A percentile compares a stretch with the other conserved stretches of the same genome.
Conservation (phyloP, 2,797 vertebrate species). For the Esox lucius region DNA sequence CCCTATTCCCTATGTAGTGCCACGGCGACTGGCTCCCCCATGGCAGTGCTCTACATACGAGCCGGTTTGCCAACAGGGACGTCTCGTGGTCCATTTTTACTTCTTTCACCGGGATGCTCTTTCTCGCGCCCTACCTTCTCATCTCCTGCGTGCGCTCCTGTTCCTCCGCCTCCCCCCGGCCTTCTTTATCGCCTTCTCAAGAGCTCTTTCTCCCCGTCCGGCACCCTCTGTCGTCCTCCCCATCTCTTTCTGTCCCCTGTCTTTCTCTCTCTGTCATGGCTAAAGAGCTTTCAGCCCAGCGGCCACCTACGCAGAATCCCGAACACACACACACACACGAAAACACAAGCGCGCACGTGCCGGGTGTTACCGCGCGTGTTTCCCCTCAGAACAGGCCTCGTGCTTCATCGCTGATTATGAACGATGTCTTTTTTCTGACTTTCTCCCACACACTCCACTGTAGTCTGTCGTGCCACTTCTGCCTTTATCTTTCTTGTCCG, state of each 20-base stretch:
- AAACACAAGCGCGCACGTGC: too few relatives aligned
- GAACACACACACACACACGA: constrained; percentile 64
- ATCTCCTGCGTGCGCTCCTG: constrained; percentile 53
- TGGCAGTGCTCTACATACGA: not conserved
- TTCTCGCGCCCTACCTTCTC: not conserved
- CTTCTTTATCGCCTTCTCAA: constrained; percentile 67
- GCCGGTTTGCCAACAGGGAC: not conserved
- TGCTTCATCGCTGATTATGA: not conserved
- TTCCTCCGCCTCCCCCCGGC: constrained; percentile 44
- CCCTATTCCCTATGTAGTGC: not conserved
- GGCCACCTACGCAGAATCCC: not conserved
- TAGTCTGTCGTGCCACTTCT: not conserved
- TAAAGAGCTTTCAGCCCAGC: not conserved
- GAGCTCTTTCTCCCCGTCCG: too few relatives aligned
- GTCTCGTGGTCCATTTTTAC: not conserved
- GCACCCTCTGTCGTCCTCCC: not conserved
- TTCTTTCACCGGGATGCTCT: not conserved
- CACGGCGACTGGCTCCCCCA: not conserved
- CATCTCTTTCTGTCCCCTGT: not conserved
- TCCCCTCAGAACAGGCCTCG: not conserved
- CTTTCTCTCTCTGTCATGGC: not conserved
- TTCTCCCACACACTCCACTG: not conserved
- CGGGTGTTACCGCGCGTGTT: too few relatives aligned
- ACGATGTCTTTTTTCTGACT: constrained; percentile 16
- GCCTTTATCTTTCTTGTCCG: not conserved